A percentile compares a stretch with the other conserved stretches of the same genome.
Conservation (phyloP, 92 coral and sea anemone genomes). For the Umimayanthus chanpuru region DNA sequence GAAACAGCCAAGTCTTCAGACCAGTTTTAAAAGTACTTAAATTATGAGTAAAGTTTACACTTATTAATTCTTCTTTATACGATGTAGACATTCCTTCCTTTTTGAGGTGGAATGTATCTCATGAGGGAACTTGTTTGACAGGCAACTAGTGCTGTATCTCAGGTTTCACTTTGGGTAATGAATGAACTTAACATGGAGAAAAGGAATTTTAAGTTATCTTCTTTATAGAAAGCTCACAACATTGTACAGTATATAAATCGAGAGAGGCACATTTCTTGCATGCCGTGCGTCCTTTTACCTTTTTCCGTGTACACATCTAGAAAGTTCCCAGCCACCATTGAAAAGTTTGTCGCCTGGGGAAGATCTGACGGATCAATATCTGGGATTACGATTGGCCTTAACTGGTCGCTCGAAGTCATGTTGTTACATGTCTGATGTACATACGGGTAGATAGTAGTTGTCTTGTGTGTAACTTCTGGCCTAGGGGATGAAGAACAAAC, state of each 20-base stretch:
- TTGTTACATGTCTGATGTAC: slow-evolving; percentile 90
- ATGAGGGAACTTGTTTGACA: too few relatives aligned
- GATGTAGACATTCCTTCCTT: too few relatives aligned
- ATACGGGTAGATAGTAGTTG: slow-evolving; percentile 89
- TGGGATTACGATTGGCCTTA: slow-evolving; percentile 84
- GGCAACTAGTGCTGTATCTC: too few relatives aligned
- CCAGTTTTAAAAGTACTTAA: too few relatives aligned
- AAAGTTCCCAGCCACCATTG: slow-evolving; percentile 98
- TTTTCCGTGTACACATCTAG: slow-evolving; percentile 81
- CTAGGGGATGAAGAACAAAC: slow-evolving; percentile 24
- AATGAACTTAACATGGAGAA: too few relatives aligned
- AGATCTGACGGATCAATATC: slow-evolving; percentile 87
- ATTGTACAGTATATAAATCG: too few relatives aligned
- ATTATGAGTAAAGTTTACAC: too few relatives aligned
- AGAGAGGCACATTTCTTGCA: background rate
- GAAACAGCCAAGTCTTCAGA: too few relatives aligned
- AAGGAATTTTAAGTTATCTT: too few relatives aligned
- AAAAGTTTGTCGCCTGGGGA: slow-evolving; percentile 74
- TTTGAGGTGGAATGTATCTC: too few relatives aligned
- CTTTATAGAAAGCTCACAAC: background rate
- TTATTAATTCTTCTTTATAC: too few relatives aligned
- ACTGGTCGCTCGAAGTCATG: slow-evolving; percentile 76
- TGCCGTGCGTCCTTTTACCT: slow-evolving; percentile 29
- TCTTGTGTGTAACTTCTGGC: slow-evolving; percentile 65
- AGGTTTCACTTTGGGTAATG: too few relatives aligned